Evolutionary conservation across 2,797 vertebrate genomes (phyloP).

Genomic region (Esox lucius): DNA sequence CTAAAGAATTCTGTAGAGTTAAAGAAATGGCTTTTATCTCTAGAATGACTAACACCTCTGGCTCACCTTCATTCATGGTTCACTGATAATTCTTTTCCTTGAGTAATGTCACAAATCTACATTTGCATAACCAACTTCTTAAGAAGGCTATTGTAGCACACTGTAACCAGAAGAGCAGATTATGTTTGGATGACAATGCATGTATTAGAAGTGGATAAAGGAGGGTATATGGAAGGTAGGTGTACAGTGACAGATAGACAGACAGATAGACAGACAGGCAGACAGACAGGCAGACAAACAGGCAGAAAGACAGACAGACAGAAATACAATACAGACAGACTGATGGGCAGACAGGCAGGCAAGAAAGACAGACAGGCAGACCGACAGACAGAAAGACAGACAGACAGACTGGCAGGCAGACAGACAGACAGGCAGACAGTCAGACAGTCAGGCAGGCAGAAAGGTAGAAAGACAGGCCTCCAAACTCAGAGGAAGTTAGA

Average conservation of each 20-base stretch:
- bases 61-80: slow-evolving; percentile 60
- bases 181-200: not conserved
- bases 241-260: not conserved
- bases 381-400: no score
- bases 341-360: no score
- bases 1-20: not conserved
- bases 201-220: not conserved
- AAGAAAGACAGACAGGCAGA: no score
- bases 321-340: no score
- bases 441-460: not conserved
- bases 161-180: not conserved
- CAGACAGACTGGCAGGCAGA: no score
- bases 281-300: no score
- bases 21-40: not conserved
- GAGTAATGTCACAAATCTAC: slow-evolving; percentile 19
- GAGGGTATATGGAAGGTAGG: not conserved
- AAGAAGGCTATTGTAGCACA: not conserved
- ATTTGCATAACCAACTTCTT: slow-evolving; percentile 3
- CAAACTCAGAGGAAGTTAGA: no score
- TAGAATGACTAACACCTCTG: slow-evolving; percentile 21
- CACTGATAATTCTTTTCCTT: slow-evolving; percentile 47
- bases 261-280: no score
- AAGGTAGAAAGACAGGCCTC: no score
- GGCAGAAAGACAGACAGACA: no score
- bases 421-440: not conserved